Evolutionary conservation across 2,888 invertebrate genomes (phyloP).

Genomic region (Phasia obesa): DNA sequence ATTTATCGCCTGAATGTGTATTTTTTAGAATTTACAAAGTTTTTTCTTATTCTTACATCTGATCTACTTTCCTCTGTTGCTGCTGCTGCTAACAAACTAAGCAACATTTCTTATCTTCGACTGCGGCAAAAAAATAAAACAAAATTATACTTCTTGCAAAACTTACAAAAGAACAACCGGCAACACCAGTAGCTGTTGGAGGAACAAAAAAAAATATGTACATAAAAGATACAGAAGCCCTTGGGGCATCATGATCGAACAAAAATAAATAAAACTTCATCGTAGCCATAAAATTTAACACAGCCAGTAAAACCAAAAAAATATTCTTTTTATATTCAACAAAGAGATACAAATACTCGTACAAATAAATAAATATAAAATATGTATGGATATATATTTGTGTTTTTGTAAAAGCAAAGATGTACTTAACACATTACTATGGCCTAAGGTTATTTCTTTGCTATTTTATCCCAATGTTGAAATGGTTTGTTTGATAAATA

Average conservation of each 20-base stretch:
- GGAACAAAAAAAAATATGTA: not conserved
- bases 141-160: constrained; percentile 4
- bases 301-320: constrained; percentile 24
- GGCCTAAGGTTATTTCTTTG: constrained; percentile 5
- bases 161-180: constrained; percentile 12
- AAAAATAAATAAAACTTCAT: constrained; percentile 41
- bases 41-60: not conserved
- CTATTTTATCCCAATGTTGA: constrained; percentile 1
- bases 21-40: constrained; percentile 30
- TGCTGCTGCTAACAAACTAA: constrained; percentile 13
- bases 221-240: constrained; percentile 13
- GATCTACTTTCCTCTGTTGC: not conserved
- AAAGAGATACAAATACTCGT: constrained; percentile 15
- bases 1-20: constrained; percentile 44
- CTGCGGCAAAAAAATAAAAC: constrained; percentile 13
- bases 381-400: constrained; percentile 10
- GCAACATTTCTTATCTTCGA: constrained; percentile 42
- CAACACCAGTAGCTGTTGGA: not conserved
- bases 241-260: constrained; percentile 32
- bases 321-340: constrained; percentile 16
- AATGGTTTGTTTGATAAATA: not conserved
- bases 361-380: constrained; percentile 41
- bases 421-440: constrained; percentile 6
- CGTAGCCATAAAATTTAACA: constrained; percentile 51
- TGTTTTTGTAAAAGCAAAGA: no score